A percentile compares a stretch with the other conserved stretches of the same genome.
These are phyloP conservation scores for Cydia amplana DNA, from an alignment of 1,140 invertebrate genomes.

Conservation along the genomic window DNA sequence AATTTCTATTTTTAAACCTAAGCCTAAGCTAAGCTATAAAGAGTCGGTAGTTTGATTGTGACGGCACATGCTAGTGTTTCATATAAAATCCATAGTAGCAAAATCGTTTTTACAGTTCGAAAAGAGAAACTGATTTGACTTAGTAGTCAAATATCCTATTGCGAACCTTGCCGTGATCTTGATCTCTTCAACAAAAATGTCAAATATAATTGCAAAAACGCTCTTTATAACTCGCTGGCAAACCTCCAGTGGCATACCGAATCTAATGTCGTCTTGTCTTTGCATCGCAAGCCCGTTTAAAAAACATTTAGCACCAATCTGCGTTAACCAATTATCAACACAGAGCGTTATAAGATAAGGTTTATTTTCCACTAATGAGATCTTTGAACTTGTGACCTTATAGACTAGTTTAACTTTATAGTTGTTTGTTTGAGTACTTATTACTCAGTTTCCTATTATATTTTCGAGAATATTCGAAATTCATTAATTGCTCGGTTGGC, in stretches of 20 bases:
- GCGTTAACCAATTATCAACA: not conserved
- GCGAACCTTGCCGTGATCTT: conserved; percentile 4
- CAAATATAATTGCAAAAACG: conserved; percentile 25
- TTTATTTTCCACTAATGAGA: not conserved
- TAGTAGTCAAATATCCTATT: no score
- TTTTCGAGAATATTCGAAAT: conserved; percentile 1
- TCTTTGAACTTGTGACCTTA: not conserved
- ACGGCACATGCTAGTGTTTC: no score
- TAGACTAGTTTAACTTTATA: conserved; percentile 19
- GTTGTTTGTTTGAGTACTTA: conserved; percentile 24
- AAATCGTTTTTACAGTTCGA: no score
- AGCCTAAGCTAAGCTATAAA: no score
- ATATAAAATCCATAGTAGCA: no score
- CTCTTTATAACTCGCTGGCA: conserved; percentile 25
- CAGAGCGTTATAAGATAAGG: not conserved
- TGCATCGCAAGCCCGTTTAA: not conserved
- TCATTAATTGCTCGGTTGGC: conserved; percentile 21
- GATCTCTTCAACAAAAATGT: conserved; percentile 20
- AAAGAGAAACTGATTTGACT: no score
- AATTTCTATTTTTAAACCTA: no score
- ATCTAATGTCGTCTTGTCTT: conserved; percentile 32
- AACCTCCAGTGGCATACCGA: conserved; percentile 20
- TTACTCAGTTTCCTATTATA: conserved; percentile 14
- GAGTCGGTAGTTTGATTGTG: no score
- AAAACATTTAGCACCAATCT: not conserved